Evolutionary conservation across 2,797 vertebrate genomes (phyloP), one percentile per base, ranked within the genome.

Genomic region (Sebastes wilsoni): DNA sequence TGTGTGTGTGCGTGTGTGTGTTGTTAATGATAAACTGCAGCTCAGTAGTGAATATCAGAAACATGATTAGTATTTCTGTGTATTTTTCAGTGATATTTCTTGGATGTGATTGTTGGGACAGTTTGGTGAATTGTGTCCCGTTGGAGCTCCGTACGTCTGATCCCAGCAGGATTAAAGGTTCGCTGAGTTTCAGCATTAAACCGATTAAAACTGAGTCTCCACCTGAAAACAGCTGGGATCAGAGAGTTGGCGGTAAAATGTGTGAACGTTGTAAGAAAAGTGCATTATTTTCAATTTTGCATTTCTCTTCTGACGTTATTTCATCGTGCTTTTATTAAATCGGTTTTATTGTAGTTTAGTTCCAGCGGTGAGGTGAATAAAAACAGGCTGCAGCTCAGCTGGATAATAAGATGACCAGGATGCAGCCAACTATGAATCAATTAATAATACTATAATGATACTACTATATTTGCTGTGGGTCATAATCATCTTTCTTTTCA

Each of bases 371-470:
- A 14, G 38, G 38, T 42, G 38, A 42, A 42, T 42, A 42, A 42
- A 42, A 42, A 14, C 38, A 42, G 38, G 38, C 38, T 42, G 38
- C 38, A 42, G 38, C 13, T 42, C 38, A 42, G 38, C 5, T 54
- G 52, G 10, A 54, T 12, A 22, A 23, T 23, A 8, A 3, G 4
- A 22, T 54, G 4, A 54, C 0, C n/a, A 11, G 0, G n/a, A 42
- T 42, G 13, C 38, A 42, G 5, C 38, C 38, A 42, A 42, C 13
- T 38, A 38, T 38, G 38, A 42, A 42, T 42, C 38, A 42, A 2
- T 38, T 38, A 38, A 13, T 38, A 38, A 13, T 36, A 36, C 34
- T 34, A 30, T 2, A 34, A 36, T 36, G 4, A 11, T 6, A 14
- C 36, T 38, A 38, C 36, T 38, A 38, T 38, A 38, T 38, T 38